phyloP scores from a whole-genome alignment of 2,797 vertebrate genomes.

The Octomys mimax region DNA sequence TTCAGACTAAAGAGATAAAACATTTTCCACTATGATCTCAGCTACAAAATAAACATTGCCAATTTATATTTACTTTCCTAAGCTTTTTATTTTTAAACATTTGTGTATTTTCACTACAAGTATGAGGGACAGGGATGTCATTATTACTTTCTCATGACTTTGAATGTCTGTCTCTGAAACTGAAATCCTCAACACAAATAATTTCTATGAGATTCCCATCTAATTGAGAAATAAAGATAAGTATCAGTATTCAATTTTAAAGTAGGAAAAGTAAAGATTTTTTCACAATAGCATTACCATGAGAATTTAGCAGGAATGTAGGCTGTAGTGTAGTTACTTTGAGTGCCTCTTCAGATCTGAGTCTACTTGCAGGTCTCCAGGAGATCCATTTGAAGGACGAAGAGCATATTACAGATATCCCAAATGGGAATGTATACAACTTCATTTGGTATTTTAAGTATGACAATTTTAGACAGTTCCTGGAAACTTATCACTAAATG shows the following conservation, averaged over 20 bases:
- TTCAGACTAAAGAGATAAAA: constrained; percentile 63
- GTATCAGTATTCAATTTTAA: neutral
- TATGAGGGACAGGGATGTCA: neutral
- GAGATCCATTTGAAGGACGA: neutral
- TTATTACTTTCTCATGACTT: neutral
- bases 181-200: neutral
- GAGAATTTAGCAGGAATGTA: neutral
- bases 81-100: constrained; percentile 39
- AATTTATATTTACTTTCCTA: neutral
- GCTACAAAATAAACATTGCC: constrained; percentile 53
- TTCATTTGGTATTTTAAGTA: constrained; percentile 46
- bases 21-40: constrained; percentile 1
- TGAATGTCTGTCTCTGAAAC: neutral
- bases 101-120: constrained; percentile 7
- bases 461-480: neutral
- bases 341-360: neutral
- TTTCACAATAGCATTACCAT: neutral
- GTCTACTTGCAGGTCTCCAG: neutral
- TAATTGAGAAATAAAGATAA: neutral
- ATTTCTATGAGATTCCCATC: neutral
- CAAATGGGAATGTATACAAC: neutral
- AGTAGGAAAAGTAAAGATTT: neutral
- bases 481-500: constrained; percentile 49
- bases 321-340: neutral
- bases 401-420: neutral